These are phyloP conservation scores for Allenopithecus nigroviridis DNA, from an alignment of 2,797 vertebrate species.

Conservation along the genomic window DNA sequence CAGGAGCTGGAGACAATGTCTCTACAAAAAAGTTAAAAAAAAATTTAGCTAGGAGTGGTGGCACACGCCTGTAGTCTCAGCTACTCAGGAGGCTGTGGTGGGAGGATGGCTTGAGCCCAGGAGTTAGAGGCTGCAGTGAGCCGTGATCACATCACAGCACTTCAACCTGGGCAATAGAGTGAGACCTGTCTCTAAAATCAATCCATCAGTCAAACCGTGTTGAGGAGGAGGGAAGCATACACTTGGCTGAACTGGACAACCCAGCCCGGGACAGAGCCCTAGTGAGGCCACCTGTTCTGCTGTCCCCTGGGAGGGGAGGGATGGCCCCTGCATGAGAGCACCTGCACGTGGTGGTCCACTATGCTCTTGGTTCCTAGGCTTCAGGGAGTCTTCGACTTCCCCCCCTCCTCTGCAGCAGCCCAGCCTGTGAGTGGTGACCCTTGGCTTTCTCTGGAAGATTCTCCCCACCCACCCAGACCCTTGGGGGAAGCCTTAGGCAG, in stretches of 20 bases:
- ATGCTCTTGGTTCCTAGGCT: background rate
- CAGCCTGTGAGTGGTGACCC: rapidly evolving
- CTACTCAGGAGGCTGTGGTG: background rate
- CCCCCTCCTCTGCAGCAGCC: background rate
- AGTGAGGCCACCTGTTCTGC: background rate
- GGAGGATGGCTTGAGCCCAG: background rate
- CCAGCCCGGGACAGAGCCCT: background rate
- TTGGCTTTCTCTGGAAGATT: background rate
- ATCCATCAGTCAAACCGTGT: background rate
- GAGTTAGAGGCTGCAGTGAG: background rate
- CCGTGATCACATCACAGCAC: background rate
- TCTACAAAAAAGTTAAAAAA: background rate
- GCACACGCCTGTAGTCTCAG: background rate
- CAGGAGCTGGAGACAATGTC: background rate
- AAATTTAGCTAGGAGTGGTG: background rate
- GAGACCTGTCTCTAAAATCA: background rate
- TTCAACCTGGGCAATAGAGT: background rate
- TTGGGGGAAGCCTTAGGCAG: background rate
- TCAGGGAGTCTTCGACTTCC: background rate
- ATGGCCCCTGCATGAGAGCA: background rate
- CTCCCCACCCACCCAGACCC: background rate
- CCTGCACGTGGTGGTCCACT: rapidly evolving
- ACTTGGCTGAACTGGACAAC: background rate
- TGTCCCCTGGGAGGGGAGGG: background rate
- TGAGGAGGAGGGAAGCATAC: background rate